phyloP scores from a whole-genome alignment of 2,888 invertebrate species.

The Epirrhoe alternata region DNA sequence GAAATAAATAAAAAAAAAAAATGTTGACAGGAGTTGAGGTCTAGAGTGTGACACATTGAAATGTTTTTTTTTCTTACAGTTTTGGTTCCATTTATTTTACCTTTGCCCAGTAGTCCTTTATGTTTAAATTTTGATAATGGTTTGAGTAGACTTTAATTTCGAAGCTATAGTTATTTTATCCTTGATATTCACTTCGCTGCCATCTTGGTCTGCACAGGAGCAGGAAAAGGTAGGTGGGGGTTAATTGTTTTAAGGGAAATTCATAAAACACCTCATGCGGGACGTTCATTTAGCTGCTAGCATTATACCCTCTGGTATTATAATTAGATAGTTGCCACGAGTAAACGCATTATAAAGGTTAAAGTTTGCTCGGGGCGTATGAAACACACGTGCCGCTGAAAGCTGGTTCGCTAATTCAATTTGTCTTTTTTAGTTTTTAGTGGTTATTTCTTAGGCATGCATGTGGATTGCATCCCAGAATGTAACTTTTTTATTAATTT shows the following conservation, averaged over 20 bases:
- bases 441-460: too few relatives aligned
- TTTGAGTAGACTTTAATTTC: not conserved
- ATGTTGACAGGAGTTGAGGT: not conserved
- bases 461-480: too few relatives aligned
- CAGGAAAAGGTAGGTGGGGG: conserved; percentile 7
- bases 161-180: conserved; percentile 1
- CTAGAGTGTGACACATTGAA: not conserved
- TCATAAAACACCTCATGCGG: conserved; percentile 23
- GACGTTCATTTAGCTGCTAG: conserved; percentile 23
- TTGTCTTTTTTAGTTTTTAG: not conserved
- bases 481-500: too few relatives aligned
- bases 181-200: not conserved
- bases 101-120: too few relatives aligned
- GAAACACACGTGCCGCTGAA: conserved; percentile 10
- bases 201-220: not conserved
- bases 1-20: too few relatives aligned
- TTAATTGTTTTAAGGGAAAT: conserved; percentile 21
- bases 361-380: conserved; percentile 11
- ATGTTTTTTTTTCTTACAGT: not conserved
- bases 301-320: conserved; percentile 19
- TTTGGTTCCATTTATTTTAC: not conserved
- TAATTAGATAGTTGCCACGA: conserved; percentile 31
- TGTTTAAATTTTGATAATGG: not conserved
- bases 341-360: conserved; percentile 23
- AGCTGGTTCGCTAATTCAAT: not conserved